Evolutionary conservation across 2,888 invertebrate genomes (phyloP), one percentile per base, ranked within the genome.

Genomic region (Strigamia transsilvanica): DNA sequence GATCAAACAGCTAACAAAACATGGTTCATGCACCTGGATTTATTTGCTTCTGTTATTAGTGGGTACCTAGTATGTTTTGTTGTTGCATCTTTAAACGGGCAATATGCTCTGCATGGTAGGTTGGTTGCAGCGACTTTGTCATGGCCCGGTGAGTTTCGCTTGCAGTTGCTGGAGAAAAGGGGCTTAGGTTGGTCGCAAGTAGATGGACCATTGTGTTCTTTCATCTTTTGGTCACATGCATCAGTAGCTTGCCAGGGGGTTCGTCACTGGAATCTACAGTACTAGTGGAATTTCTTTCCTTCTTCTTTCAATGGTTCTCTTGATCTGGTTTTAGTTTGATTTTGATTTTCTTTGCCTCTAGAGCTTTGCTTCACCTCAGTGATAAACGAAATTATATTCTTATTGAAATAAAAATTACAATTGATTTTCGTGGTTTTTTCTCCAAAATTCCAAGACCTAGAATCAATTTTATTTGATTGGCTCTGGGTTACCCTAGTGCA

Each of bases 131-230:
- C 73, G 73, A 73, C 73, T 73, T 73, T 73, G 73, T 73, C 73
- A 73, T 32, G 73, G 73, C 15, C 32, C n/a, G 73, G 73, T 73
- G 73, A 32, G 13, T 73, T 27, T 73, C 73, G 73, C 73, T 27
- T 4, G 32, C 73, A 27, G 32, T 27, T 73, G 73, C 3, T 15
- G 73, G 73, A 27, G 73, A 73, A 32, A 10, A 13, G 23, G 56
- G 32, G 73, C 73, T 73, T 73, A 73, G 73, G 73, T n/a, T 66
- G 61, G 61, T 66, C 61, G 61, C 61, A 9, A 23, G 13, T 12
- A 73, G 73, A 73, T 73, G 73, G 73, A 73, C 73, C 73, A 73
- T 73, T 73, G 73, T 73, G 73, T 73, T 32, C 73, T 73, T 73
- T 27, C 73, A 73, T 73, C 73, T 73, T 73, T 73, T 27, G 73